A percentile compares a stretch with the other conserved stretches of the same genome.
phyloP scores from a whole-genome alignment of 1,140 invertebrate genomes.

The Batillaria attramentaria region DNA sequence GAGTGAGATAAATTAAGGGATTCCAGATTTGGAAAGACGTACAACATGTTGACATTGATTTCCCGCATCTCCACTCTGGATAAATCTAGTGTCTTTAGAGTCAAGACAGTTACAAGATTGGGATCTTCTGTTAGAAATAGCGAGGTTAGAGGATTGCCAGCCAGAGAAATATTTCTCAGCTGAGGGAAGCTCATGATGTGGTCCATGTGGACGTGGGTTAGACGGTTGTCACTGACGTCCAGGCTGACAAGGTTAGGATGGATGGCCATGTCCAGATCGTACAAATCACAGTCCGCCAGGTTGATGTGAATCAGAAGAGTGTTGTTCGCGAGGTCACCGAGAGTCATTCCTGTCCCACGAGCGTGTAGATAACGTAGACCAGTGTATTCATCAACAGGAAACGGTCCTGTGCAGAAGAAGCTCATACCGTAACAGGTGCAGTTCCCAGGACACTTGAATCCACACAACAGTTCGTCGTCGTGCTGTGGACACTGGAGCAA shows the following conservation, averaged over 20 bases:
- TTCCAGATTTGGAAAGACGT: too few relatives aligned
- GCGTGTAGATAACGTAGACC: constrained; percentile 16
- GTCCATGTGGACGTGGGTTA: too few relatives aligned
- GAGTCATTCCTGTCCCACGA: background rate
- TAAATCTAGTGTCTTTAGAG: too few relatives aligned
- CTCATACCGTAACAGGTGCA: constrained; percentile 31
- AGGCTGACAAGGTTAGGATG: constrained; percentile 18
- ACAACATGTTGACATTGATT: too few relatives aligned
- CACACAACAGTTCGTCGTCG: constrained; percentile 36
- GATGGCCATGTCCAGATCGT: background rate
- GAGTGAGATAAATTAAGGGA: too few relatives aligned
- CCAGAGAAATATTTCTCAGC: too few relatives aligned
- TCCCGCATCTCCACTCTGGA: too few relatives aligned
- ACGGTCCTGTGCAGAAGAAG: constrained; percentile 5
- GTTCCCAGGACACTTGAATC: constrained; percentile 19
- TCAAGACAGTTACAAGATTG: too few relatives aligned
- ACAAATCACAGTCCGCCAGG: background rate
- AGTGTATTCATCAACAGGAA: background rate
- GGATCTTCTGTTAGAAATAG: too few relatives aligned
- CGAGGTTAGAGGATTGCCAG: too few relatives aligned
- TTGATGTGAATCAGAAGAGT: constrained; percentile 21
- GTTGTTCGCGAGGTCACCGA: background rate
- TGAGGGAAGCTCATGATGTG: too few relatives aligned
- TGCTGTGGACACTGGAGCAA: constrained; percentile 30
- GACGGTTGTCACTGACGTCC: constrained; percentile 17